Percentiles rank a stretch among this genome's conserved stretches.
These are phyloP conservation scores for Poeciliopsis occidentalis DNA, from an alignment of 2,113 vertebrate species.

Conservation along the genomic window DNA sequence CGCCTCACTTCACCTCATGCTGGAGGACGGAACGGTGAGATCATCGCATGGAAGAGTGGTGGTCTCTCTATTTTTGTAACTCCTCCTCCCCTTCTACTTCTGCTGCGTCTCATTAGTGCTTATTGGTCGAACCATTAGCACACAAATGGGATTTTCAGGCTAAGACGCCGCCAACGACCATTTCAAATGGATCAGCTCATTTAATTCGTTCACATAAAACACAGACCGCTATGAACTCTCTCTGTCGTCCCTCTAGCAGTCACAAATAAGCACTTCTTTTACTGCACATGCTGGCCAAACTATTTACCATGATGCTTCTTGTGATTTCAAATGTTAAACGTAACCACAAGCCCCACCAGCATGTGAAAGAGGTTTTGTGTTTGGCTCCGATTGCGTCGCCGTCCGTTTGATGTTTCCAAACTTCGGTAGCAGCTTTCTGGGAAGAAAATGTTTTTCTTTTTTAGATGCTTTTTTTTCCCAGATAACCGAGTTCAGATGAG, in stretches of 20 bases:
- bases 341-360: not conserved
- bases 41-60: not conserved
- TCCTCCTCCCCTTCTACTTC: not conserved
- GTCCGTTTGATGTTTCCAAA: not conserved
- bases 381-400: not conserved
- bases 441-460: not conserved
- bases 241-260: not conserved
- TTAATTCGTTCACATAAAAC: conserved; percentile 19
- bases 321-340: conserved; percentile 11
- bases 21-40: conserved; percentile 92
- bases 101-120: conserved; percentile 36
- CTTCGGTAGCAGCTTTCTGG: not conserved
- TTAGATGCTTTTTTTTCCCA: not conserved
- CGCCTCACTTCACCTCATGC: conserved; percentile 85
- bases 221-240: conserved; percentile 12
- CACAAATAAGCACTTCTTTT: conserved; percentile 3
- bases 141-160: conserved; percentile 42
- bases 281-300: not conserved
- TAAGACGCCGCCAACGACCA: conserved; percentile 35
- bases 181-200: conserved; percentile 38
- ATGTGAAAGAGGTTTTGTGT: not conserved
- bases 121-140: conserved; percentile 48
- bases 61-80: not conserved
- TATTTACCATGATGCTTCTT: conserved; percentile 5
- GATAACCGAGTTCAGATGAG: not conserved